Evolutionary conservation across 2,113 vertebrate genomes (phyloP).

Genomic region (Dicentrarchus labrax): DNA sequence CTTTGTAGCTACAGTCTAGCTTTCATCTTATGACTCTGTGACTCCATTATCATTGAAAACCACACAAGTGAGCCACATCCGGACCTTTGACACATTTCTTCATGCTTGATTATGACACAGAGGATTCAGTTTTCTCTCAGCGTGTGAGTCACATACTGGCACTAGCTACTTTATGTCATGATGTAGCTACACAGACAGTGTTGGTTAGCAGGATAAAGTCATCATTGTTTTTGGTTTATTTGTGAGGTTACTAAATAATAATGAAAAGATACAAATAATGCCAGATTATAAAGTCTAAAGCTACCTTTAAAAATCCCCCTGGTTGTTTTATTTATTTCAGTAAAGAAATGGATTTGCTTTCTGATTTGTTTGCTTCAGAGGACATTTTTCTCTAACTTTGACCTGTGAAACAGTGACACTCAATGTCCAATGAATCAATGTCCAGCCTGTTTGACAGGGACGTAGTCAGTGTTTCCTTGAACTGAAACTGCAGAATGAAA

Average conservation of each 20-base stretch:
- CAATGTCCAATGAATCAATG: not conserved
- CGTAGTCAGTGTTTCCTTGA: not conserved
- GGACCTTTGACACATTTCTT: not conserved
- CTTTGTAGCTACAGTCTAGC: not conserved
- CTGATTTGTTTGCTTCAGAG: not conserved
- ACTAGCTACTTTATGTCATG: not conserved
- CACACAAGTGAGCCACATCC: not conserved
- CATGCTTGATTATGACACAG: not conserved
- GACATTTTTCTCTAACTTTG: not conserved
- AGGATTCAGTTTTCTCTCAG: not conserved
- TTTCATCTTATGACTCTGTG: constrained; percentile 5
- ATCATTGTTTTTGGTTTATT: not conserved
- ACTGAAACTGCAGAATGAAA: not conserved
- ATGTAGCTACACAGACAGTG: not conserved
- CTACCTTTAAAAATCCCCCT: not conserved
- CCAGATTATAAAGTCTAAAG: not conserved
- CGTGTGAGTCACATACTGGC: not conserved
- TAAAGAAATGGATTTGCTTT: not conserved
- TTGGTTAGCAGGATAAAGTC: not conserved
- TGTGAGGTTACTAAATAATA: not conserved
- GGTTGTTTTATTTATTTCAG: not conserved
- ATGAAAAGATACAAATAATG: not conserved
- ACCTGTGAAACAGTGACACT: not conserved
- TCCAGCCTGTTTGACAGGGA: not conserved
- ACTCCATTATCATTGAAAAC: not conserved